Evolutionary conservation across 2,797 vertebrate species (phyloP).

Genomic region (Paedocypris micromegethes): DNA sequence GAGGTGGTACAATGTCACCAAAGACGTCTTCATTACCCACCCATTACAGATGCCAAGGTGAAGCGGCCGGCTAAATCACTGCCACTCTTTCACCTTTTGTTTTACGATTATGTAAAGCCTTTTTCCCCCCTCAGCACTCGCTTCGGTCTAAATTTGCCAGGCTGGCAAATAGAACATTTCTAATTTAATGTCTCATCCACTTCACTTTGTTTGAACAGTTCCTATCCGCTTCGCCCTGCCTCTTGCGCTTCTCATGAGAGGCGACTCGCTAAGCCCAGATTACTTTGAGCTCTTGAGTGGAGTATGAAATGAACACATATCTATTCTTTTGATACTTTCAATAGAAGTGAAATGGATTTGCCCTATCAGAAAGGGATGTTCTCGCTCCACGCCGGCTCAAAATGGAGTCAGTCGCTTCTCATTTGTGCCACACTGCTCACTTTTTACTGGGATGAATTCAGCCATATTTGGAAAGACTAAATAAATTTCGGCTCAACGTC

Average conservation of each 20-base stretch:
- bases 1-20: slow-evolving; percentile 16
- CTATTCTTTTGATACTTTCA: slow-evolving; percentile 41
- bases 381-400: slow-evolving; percentile 3
- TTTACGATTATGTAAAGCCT: slow-evolving; percentile 32
- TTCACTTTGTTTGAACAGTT: slow-evolving; percentile 32
- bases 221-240: slow-evolving; percentile 14
- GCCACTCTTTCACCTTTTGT: slow-evolving; percentile 29
- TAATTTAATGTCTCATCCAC: slow-evolving; percentile 35
- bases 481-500: slow-evolving; percentile 14
- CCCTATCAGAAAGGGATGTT: slow-evolving; percentile 26
- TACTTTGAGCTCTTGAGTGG: slow-evolving; percentile 33
- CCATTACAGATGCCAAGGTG: not conserved
- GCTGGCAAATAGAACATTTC: slow-evolving; percentile 32
- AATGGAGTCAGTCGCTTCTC: slow-evolving; percentile 21
- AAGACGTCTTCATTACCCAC: slow-evolving; percentile 32
- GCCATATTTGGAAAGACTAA: slow-evolving; percentile 14
- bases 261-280: slow-evolving; percentile 39
- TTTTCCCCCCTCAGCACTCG: not conserved
- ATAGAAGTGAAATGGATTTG: slow-evolving; percentile 33
- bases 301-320: slow-evolving; percentile 42
- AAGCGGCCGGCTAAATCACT: slow-evolving; percentile 7
- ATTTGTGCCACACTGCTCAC: slow-evolving; percentile 18
- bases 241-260: slow-evolving; percentile 14
- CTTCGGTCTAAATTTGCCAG: slow-evolving; percentile 6
- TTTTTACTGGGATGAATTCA: slow-evolving; percentile 5